Evolutionary conservation across 1,140 invertebrate genomes (phyloP).

Genomic region (Drosophila sulfurigaster): DNA sequence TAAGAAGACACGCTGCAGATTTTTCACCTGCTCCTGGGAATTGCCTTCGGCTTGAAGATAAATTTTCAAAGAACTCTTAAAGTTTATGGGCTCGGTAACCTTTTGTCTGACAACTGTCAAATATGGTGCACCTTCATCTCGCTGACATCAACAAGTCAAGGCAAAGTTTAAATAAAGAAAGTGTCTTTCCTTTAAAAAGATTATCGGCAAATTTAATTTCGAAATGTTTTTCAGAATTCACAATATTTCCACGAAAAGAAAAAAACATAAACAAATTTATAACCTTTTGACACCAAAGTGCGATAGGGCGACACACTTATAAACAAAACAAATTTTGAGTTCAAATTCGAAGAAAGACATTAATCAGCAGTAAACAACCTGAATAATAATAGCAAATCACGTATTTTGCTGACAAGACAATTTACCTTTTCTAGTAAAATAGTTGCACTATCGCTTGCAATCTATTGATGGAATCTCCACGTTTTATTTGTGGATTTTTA

Average conservation of each 20-base stretch:
- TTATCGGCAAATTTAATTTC: neutral
- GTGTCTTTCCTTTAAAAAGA: neutral
- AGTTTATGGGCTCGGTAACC: conserved; percentile 2
- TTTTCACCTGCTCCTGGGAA: neutral
- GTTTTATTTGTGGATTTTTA: conserved; percentile 16
- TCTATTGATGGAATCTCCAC: neutral
- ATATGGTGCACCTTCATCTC: conserved; percentile 1
- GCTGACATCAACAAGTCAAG: conserved; percentile 8
- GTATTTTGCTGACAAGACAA: neutral
- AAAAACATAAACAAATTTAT: neutral
- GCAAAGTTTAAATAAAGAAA: neutral
- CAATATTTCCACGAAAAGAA: neutral
- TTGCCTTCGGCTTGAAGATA: conserved; percentile 6
- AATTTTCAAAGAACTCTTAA: conserved; percentile 7
- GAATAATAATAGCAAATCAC: neutral
- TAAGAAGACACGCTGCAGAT: neutral
- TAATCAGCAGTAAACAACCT: conserved; percentile 29
- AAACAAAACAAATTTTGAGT: conserved; percentile 7
- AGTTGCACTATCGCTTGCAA: conserved; percentile 5
- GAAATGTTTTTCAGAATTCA: neutral
- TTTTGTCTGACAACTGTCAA: conserved; percentile 13
- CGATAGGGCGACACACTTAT: conserved; percentile 22
- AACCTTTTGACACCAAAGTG: conserved; percentile 10
- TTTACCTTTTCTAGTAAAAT: conserved; percentile 9
- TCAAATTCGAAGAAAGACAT: neutral